Evolutionary conservation across 2,797 vertebrate genomes (phyloP), one percentile per base, ranked within the genome.

Genomic region (Malurus splendens): DNA sequence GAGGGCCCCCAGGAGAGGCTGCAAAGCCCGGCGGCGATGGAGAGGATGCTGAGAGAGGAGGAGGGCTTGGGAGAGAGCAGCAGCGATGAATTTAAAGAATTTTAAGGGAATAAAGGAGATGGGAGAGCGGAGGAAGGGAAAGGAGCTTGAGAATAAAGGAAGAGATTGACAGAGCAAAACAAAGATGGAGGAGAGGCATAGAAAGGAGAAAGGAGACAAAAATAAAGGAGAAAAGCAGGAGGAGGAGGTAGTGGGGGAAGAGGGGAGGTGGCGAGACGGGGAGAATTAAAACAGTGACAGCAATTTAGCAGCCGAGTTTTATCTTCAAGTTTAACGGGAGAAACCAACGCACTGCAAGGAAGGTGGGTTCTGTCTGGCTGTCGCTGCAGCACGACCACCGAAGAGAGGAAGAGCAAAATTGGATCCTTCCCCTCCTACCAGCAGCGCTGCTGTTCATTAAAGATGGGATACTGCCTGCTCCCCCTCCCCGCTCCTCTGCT

Each of bases 201-300:
- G 86, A 68, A 61, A 70, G 51, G 54, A 75, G 64, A 65, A 56
- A 51, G 7, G 81, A 88, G 76, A 74, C 38, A 77, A 55, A 59
- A 92, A 87, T 82, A 73, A 72, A 87, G 51, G 73, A 39, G 64
- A 59, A 78, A 38, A 86, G 22, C n/a, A 17, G 75, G 9, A 64
- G 67, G 44, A 78, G 68, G 70, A 77, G 75, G 87, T 4, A 38
- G 83, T 1, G 2, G 52, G 47, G 73, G 77, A 80, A 52, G 74
- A 87, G 44, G 72, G 91, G 86, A 79, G 79, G 75, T 61, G 75
- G 57, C 25, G 30, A 76, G 39, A 25, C 9, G 13, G 32, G 52
- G 57, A 92, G 50, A 77, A 85, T 92, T 92, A 93, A 90, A 96
- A 90, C 87, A 52, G 16, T 38, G 83, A 68, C 68, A 80, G 79